phyloP scores from a whole-genome alignment of 2,797 vertebrate species.

The Pogoniulus pusillus region DNA sequence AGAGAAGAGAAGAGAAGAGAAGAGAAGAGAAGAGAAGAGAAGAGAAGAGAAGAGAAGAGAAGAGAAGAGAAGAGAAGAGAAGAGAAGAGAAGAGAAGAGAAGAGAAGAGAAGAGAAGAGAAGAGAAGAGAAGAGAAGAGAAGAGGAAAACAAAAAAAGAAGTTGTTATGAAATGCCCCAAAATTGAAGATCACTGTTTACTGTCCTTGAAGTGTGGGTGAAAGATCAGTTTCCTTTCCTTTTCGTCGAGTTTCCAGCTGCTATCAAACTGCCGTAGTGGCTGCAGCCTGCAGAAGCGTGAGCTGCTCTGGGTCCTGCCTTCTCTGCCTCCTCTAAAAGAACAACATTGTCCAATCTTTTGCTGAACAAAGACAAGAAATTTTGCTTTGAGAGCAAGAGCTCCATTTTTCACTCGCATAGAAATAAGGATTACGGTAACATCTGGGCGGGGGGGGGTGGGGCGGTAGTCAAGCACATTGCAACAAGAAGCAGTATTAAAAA shows the following conservation, averaged over 20 bases:
- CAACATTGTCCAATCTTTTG: not conserved
- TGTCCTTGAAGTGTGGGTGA: not conserved
- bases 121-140: not conserved
- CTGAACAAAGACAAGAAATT: conserved; percentile 14
- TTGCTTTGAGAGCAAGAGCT: conserved; percentile 19
- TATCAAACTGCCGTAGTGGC: not conserved
- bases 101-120: too few species aligned
- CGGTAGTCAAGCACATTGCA: not conserved
- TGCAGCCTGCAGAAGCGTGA: not conserved
- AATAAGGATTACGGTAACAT: conserved; percentile 36
- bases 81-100: too few species aligned
- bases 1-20: too few species aligned
- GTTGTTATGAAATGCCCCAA: not conserved
- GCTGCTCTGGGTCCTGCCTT: not conserved
- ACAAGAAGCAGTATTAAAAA: conserved; percentile 9
- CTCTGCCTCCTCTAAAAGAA: not conserved
- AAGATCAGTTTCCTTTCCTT: not conserved
- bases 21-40: too few species aligned
- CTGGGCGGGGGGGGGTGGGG: too few species aligned
- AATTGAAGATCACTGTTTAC: not conserved
- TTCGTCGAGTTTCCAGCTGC: not conserved
- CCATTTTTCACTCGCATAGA: not conserved
- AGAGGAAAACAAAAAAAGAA: too few species aligned
- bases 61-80: too few species aligned
- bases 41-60: too few species aligned